phyloP scores from a whole-genome alignment of 2,113 vertebrate species.

The Leucopsar rothschildi region DNA sequence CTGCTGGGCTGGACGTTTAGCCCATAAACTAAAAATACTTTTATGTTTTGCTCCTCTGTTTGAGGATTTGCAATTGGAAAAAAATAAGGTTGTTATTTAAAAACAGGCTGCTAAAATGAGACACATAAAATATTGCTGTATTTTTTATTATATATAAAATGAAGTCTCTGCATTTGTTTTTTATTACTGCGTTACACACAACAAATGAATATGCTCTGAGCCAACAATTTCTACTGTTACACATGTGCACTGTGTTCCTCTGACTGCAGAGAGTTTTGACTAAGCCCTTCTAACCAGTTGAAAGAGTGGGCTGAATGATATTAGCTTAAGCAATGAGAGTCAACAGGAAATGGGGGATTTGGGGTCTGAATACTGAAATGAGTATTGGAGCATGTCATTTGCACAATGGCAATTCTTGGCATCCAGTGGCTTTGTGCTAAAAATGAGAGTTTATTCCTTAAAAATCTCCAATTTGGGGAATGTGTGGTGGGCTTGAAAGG shows the following conservation, averaged over 20 bases:
- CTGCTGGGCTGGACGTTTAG: slow-evolving; percentile 53
- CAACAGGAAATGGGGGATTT: slow-evolving; percentile 61
- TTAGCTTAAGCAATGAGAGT: slow-evolving; percentile 58
- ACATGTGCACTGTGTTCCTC: slow-evolving; percentile 48
- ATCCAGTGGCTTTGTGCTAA: slow-evolving; percentile 51
- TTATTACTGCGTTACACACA: slow-evolving; percentile 65
- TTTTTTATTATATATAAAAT: slow-evolving; percentile 63
- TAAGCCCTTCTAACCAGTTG: slow-evolving; percentile 37
- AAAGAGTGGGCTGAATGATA: slow-evolving; percentile 50
- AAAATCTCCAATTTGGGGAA: slow-evolving; percentile 24
- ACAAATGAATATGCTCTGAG: slow-evolving; percentile 54
- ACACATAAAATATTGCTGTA: slow-evolving; percentile 64
- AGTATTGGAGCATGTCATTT: slow-evolving; percentile 21
- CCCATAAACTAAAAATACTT: slow-evolving; percentile 58
- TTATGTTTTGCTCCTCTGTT: slow-evolving; percentile 50
- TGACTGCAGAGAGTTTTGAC: slow-evolving; percentile 20
- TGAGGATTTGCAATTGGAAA: slow-evolving; percentile 46
- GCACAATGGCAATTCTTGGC: slow-evolving; percentile 44
- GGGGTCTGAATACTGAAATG: slow-evolving; percentile 31
- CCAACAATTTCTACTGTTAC: slow-evolving; percentile 66
- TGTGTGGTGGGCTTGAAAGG: slow-evolving; percentile 37
- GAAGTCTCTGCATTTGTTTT: slow-evolving; percentile 62
- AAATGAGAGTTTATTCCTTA: slow-evolving; percentile 29
- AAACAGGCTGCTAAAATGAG: slow-evolving; percentile 66
- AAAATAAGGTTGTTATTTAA: slow-evolving; percentile 57